phyloP scores from a whole-genome alignment of 1,140 invertebrate genomes.

The Zaprionus taronus region DNA sequence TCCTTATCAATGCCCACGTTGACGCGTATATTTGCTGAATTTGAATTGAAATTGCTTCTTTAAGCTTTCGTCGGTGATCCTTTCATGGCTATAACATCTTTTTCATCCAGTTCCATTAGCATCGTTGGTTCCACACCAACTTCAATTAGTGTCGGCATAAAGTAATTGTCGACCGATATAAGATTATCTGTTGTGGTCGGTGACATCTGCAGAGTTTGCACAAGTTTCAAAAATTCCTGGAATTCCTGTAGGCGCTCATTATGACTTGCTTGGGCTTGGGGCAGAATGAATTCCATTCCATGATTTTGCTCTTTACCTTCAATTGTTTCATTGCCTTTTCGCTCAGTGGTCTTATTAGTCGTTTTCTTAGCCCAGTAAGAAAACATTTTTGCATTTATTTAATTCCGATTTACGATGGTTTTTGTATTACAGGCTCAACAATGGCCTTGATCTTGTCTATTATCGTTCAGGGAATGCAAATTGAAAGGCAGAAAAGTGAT shows the following conservation, averaged over 20 bases:
- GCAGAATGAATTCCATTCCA: not conserved
- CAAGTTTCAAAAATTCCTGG: constrained; percentile 62
- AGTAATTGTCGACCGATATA: not conserved
- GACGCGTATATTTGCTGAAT: constrained; percentile 84
- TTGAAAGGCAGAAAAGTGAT: constrained; percentile 32
- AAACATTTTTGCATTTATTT: constrained; percentile 49
- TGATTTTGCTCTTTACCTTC: not conserved
- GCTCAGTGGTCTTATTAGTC: not conserved
- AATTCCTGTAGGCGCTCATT: constrained; percentile 56
- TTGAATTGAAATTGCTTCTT: not conserved
- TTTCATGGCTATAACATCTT: not conserved
- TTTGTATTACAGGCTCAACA: constrained; percentile 4
- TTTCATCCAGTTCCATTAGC: constrained; percentile 55
- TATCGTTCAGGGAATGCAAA: constrained; percentile 9
- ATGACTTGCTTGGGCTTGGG: not conserved
- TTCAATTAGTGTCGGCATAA: constrained; percentile 40
- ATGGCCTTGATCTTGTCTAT: constrained; percentile 63
- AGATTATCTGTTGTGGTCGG: not conserved
- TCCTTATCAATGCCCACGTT: constrained; percentile 87
- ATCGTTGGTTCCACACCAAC: constrained; percentile 63
- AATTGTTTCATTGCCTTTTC: not conserved
- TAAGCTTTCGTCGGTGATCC: not conserved
- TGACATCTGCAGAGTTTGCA: constrained; percentile 70
- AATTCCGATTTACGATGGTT: not conserved
- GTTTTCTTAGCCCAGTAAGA: constrained; percentile 64